These are phyloP conservation scores for Pentalonia nigronervosa DNA, from an alignment of 1,140 invertebrate species.

Conservation along the genomic window DNA sequence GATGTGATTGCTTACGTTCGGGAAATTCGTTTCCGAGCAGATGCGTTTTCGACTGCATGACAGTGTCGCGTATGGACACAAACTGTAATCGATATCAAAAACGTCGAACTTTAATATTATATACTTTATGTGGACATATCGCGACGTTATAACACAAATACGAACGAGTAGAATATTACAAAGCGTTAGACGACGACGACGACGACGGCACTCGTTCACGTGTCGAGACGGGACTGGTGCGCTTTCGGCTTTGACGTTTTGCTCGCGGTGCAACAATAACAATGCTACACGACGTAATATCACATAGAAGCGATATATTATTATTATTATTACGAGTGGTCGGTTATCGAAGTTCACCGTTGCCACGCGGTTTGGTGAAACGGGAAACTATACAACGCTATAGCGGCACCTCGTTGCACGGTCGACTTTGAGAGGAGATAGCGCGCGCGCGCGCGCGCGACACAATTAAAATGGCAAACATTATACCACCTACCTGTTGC, in stretches of 20 bases:
- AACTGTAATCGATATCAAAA: not conserved
- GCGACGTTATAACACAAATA: too few species aligned
- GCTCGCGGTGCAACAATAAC: not conserved
- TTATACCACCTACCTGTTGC: not conserved
- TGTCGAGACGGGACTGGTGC: not conserved
- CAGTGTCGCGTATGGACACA: too few species aligned
- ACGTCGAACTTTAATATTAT: not conserved
- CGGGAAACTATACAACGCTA: too few species aligned
- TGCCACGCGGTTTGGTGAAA: not conserved
- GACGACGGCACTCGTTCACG: not conserved
- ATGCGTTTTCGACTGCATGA: not conserved
- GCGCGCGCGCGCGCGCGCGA: not conserved
- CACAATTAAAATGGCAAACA: not conserved
- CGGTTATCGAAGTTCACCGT: not conserved
- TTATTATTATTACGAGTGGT: not conserved
- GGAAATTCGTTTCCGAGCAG: not conserved
- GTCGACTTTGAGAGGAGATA: constrained; percentile 5
- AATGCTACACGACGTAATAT: not conserved
- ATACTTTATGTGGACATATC: not conserved
- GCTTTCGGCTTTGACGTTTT: not conserved
- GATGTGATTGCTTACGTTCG: not conserved
- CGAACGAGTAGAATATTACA: not conserved
- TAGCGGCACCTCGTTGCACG: not conserved
- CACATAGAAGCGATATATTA: not conserved
- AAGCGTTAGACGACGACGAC: not conserved